Percentiles rank a stretch among this genome's conserved stretches.
Conservation (phyloP, 2,797 vertebrate genomes). For the Halcyon leucocephala region DNA sequence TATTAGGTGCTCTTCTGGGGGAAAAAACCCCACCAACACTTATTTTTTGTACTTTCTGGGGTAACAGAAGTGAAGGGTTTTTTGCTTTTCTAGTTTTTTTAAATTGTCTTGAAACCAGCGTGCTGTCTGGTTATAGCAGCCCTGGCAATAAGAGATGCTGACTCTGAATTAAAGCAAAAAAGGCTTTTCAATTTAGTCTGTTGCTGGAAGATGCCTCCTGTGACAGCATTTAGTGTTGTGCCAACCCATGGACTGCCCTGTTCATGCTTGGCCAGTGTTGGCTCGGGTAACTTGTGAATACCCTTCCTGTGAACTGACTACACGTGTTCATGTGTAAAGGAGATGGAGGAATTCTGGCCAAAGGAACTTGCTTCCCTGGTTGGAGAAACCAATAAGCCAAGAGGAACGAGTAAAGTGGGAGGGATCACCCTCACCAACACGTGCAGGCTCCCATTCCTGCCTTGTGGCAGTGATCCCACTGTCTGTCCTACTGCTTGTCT, state of each 20-base stretch:
- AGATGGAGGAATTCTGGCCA: background rate
- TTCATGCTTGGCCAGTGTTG: background rate
- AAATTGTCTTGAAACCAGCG: rapidly evolving
- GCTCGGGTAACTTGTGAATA: background rate
- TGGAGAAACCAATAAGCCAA: background rate
- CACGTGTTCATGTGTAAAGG: rapidly evolving
- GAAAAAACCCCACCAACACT: background rate
- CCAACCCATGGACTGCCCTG: rapidly evolving
- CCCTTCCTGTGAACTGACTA: rapidly evolving
- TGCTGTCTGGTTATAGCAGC: background rate
- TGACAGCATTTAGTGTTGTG: background rate
- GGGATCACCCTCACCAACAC: rapidly evolving
- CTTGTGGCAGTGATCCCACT: rapidly evolving
- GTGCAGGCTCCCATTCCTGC: background rate
- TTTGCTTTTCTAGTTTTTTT: background rate
- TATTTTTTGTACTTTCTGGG: background rate
- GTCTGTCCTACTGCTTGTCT: background rate
- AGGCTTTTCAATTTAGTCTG: background rate
- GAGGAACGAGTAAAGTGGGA: background rate
- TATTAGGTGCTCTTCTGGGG: background rate
- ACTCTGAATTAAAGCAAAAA: background rate
- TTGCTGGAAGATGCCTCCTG: background rate
- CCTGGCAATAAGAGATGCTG: background rate
- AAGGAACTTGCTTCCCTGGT: rapidly evolving
- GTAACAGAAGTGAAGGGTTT: background rate